A percentile compares a stretch with the other conserved stretches of the same genome.
phyloP scores from a whole-genome alignment of 2,888 invertebrate species.

The Meiosimyza decipiens region DNA sequence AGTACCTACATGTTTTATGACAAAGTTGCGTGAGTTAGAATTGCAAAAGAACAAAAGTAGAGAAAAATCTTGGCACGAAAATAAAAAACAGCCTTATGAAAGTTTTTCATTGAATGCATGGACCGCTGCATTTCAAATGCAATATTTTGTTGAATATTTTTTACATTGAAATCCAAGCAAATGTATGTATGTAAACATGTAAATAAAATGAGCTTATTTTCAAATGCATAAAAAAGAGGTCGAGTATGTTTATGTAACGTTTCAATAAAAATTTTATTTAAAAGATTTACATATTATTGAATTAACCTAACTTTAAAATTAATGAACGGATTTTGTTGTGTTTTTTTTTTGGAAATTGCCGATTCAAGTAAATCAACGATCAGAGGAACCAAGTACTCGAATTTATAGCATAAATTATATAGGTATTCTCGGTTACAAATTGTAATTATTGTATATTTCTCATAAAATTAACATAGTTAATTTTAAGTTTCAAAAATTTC shows the following conservation, averaged over 20 bases:
- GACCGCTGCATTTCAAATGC: slow-evolving; percentile 8
- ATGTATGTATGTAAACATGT: not conserved
- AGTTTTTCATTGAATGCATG: slow-evolving; percentile 14
- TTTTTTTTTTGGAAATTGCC: slow-evolving; percentile 29
- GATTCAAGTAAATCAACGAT: no score
- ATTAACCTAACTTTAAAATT: not conserved
- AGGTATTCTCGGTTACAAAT: no score
- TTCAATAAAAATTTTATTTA: not conserved
- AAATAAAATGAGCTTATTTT: not conserved
- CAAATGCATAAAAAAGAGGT: not conserved
- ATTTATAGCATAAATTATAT: no score
- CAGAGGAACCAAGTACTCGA: no score
- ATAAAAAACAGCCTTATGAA: not conserved
- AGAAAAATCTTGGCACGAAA: not conserved
- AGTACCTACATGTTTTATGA: not conserved
- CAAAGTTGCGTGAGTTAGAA: slow-evolving; percentile 12
- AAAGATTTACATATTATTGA: not conserved
- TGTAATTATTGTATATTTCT: no score
- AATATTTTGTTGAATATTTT: not conserved
- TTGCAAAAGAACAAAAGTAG: slow-evolving; percentile 1
- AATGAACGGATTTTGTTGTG: not conserved
- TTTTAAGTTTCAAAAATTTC: no score
- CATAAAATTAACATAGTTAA: no score
- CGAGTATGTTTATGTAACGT: not conserved
- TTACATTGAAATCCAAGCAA: not conserved